Evolutionary conservation across 1,140 invertebrate genomes (phyloP).

Genomic region (Paraescarpia echinospica): DNA sequence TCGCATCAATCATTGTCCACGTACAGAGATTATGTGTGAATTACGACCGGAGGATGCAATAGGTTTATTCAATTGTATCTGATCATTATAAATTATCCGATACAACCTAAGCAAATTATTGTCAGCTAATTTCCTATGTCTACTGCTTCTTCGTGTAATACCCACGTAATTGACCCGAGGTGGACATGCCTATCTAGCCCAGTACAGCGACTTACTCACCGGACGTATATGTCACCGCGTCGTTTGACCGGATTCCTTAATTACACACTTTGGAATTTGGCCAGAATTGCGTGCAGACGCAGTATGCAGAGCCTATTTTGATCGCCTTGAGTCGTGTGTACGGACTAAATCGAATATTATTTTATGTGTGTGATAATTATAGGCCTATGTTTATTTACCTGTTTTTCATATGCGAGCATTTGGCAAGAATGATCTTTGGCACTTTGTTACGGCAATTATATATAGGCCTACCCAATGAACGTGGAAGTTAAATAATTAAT

Average conservation of each 20-base stretch:
- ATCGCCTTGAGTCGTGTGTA: not conserved
- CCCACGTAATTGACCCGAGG: not conserved
- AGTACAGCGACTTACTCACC: not conserved
- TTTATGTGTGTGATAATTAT: not conserved
- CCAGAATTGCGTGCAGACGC: not conserved
- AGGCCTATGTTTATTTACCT: not conserved
- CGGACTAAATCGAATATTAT: not conserved
- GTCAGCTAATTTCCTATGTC: not conserved
- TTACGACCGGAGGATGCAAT: not conserved
- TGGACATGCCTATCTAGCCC: not conserved
- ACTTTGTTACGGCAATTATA: not conserved
- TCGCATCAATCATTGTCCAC: not conserved
- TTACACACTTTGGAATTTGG: not conserved
- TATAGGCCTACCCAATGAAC: too few relatives aligned
- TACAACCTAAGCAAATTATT: not conserved
- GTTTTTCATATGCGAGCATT: not conserved
- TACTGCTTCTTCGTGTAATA: not conserved
- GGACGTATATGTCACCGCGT: not conserved
- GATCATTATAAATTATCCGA: not conserved
- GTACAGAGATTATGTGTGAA: not conserved
- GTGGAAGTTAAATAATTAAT: not conserved
- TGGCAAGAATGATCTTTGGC: not conserved
- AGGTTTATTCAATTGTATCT: not conserved
- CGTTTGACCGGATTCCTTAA: not conserved
- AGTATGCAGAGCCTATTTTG: not conserved